These are phyloP conservation scores for Schizopygopsis malacanthus DNA, from an alignment of 2,797 vertebrate species.

Conservation along the genomic window DNA sequence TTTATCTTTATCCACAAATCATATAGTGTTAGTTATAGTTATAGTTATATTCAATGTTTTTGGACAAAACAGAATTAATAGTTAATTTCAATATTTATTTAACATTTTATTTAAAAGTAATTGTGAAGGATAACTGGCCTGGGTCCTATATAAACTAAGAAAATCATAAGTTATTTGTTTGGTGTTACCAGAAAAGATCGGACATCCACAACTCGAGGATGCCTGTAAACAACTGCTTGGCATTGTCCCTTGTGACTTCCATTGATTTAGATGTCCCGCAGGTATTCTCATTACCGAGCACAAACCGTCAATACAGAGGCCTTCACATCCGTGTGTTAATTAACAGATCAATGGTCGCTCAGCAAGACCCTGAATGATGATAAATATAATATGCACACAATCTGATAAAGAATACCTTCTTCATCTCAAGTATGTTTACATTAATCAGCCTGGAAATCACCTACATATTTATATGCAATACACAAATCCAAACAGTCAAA, in stretches of 20 bases:
- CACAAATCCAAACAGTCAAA: background rate
- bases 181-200: background rate
- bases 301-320: conserved; percentile 21
- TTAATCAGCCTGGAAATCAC: background rate
- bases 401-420: background rate
- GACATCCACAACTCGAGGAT: background rate
- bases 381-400: background rate
- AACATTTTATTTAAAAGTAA: background rate
- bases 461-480: background rate
- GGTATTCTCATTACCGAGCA: conserved; percentile 38
- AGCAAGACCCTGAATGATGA: background rate
- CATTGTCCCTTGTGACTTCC: conserved; percentile 12
- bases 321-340: conserved; percentile 33
- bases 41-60: background rate
- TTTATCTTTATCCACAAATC: background rate
- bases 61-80: background rate
- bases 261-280: conserved; percentile 34
- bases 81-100: background rate
- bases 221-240: conserved; percentile 14
- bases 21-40: background rate
- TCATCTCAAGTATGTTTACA: background rate
- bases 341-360: conserved; percentile 26
- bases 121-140: background rate
- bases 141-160: background rate
- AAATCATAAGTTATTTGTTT: background rate